Base-by-base conservation (phyloP, 2,888 invertebrate genomes). In the Idaea dimidiata region DNA sequence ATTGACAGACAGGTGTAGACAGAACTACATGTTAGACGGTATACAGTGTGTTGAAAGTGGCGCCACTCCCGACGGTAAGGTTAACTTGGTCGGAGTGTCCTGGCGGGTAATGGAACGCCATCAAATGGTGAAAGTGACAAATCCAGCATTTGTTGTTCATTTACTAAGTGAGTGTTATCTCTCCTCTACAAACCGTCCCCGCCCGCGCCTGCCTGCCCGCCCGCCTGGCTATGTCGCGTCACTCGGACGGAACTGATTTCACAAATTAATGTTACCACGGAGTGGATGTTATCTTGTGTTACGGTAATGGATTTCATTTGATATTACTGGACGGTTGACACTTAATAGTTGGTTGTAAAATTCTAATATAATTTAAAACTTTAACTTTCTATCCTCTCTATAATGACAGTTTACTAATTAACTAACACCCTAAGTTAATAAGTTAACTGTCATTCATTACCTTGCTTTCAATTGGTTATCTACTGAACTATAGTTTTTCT, bases 121-220 rank as follows among this genome's bases (percentile, higher is more conserved):
- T 56, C 33, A 55, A 16, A 54, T 59, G 57, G 61, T 54, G 66
- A 70, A 61, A 65, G 70, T 54, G 63, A 70, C 67, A 64, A 71
- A 67, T 67, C 68, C 62, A 60, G 60, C 65, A 60, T 63, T 68
- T 43, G 43, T 43, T 43, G 43, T 43, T 67, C 68, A 68, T 68
- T 68, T 66, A 69, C 68, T 64, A 65, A 58, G 59, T 62, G 61
- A 61, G 56, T 58, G 66, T 58, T 66, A 68, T 65, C 66, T 62
- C 57, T 58, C 31, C 43, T 32, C 59, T 58, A 43, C 61, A 5
- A 24, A 24, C 24, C 24, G 24, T 24, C 3, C 24, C 5, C 24
- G 24, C 24, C 5, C 1, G 24, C 24, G 3, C 3, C 24, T 24
- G 24, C 3, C 24, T 5, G 24, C 24, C 5, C 3, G 24, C 5